Conservation (phyloP, 2,113 vertebrate species). For the Athene noctua region DNA sequence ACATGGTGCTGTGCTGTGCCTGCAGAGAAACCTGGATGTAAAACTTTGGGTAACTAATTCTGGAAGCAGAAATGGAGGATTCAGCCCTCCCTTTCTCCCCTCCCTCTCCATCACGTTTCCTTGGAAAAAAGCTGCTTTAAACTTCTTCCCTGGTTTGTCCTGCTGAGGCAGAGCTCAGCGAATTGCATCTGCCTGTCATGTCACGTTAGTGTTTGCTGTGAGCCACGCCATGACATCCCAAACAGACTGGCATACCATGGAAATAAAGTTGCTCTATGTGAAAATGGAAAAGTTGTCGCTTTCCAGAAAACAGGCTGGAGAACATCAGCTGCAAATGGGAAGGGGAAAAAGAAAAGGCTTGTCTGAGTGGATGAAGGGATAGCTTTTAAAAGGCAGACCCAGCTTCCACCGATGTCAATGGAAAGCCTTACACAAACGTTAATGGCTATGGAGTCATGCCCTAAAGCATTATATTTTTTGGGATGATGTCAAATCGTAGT, state of each 20-base stretch:
- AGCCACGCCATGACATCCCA: slow-evolving; percentile 26
- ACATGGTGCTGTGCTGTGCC: accelerated
- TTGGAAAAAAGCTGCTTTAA: slow-evolving; percentile 46
- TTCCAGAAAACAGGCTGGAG: slow-evolving; percentile 55
- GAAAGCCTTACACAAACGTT: slow-evolving; percentile 43
- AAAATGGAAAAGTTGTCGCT: slow-evolving; percentile 58
- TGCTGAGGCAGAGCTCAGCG: background rate
- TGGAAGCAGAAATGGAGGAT: background rate
- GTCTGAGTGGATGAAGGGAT: slow-evolving; percentile 42
- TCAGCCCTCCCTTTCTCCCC: background rate
- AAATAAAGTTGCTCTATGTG: slow-evolving; percentile 42
- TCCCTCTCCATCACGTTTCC: background rate
- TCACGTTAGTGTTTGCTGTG: slow-evolving; percentile 44
- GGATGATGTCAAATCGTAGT: slow-evolving; percentile 55
- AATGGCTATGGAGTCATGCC: slow-evolving; percentile 57
- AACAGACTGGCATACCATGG: slow-evolving; percentile 25
- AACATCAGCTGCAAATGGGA: slow-evolving; percentile 51
- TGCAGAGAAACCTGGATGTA: background rate
- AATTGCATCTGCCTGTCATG: slow-evolving; percentile 63
- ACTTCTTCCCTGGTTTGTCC: slow-evolving; percentile 20
- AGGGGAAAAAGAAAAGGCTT: background rate
- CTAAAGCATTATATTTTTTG: slow-evolving; percentile 52
- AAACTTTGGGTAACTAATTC: background rate
- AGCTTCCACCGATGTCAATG: slow-evolving; percentile 29
- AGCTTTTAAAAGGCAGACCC: slow-evolving; percentile 54